Percentiles rank a stretch among this genome's conserved stretches.
Evolutionary conservation across 1,140 invertebrate genomes (phyloP).

Genomic region (Andricus grossulariae): DNA sequence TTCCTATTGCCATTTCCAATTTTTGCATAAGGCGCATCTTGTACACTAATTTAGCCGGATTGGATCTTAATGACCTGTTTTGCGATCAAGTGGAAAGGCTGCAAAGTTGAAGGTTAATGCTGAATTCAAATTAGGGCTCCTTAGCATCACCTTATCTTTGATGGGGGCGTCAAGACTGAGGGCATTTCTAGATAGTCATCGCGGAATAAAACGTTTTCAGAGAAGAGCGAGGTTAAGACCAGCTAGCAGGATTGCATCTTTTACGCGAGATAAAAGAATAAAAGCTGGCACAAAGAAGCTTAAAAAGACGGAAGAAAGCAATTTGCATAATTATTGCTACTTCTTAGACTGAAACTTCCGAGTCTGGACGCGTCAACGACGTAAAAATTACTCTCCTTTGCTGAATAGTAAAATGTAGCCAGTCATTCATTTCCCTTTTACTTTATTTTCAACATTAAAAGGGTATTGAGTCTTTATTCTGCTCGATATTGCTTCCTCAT

Average conservation of each 20-base stretch:
- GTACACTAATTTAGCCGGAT: constrained; percentile 14
- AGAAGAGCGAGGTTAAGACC: background rate
- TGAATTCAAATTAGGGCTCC: constrained; percentile 37
- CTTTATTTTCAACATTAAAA: constrained; percentile 47
- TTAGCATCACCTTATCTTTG: constrained; percentile 37
- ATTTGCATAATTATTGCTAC: constrained; percentile 27
- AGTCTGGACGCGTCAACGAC: constrained; percentile 23
- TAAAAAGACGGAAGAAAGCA: constrained; percentile 31
- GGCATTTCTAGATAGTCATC: constrained; percentile 28
- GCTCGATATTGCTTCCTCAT: no score
- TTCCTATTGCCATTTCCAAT: background rate
- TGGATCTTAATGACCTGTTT: constrained; percentile 31
- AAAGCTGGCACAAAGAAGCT: constrained; percentile 29
- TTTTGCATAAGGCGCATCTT: background rate
- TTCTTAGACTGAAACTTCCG: constrained; percentile 4
- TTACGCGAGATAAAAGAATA: constrained; percentile 27
- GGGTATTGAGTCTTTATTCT: no score
- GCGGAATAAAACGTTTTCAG: constrained; percentile 14
- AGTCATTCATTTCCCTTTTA: constrained; percentile 1
- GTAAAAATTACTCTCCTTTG: constrained; percentile 14
- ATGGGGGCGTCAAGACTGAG: constrained; percentile 24
- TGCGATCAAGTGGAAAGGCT: constrained; percentile 20
- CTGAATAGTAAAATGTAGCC: constrained; percentile 24
- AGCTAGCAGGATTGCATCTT: constrained; percentile 1
- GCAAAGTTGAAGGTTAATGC: constrained; percentile 30